Base-by-base conservation (phyloP, 2,797 vertebrate genomes). In the Centroberyx gerrardi region DNA sequence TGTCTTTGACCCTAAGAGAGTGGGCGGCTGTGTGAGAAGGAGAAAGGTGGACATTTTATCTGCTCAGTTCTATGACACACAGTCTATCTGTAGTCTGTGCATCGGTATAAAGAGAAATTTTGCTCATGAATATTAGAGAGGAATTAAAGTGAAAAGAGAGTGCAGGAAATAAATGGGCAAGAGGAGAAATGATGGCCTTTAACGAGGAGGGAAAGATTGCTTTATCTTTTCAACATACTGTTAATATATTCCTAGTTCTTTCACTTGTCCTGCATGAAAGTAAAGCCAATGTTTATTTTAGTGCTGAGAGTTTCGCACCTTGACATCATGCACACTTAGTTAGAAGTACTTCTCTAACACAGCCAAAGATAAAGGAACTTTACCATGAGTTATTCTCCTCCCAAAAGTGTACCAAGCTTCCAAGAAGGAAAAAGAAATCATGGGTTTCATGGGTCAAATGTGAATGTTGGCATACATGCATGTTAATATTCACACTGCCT, bases 91-190 rank as follows among this genome's bases (percentile, higher is more conserved):
- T 46, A 61, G 31, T 66, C 29, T 69, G 28, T 49, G 15, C 10
- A 33, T 64, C 52, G 66, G 67, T 59, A 18, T 52, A 68, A 7
- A 71, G 15, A 42, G 22, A 28, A 53, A 53, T 42, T 9, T 8
- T 56, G 5, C 56, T 68, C 27, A 46, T 80, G 27, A 68, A 79
- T 67, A 68, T 53, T 29, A 76, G 15, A 48, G 28, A 14, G 18
- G 40, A 60, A 27, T 9, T 15, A 68, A 64, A 63, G 33, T 3
- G 2, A 55, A 18, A 66, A 31, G 48, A 36, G 55, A 29, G 51
- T 49, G 12, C 7, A 64, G 10, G n/a, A 64, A 74, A 58, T 38
- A 58, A 54, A 18, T 9, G 27, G 46, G 66, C 29, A 31, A 53
- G 5, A 54, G 31, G 36, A 49, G 22, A 72, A 61, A 18, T 18